phyloP scores from a whole-genome alignment of 1,140 invertebrate species.

The Harpegnathos saltator region DNA sequence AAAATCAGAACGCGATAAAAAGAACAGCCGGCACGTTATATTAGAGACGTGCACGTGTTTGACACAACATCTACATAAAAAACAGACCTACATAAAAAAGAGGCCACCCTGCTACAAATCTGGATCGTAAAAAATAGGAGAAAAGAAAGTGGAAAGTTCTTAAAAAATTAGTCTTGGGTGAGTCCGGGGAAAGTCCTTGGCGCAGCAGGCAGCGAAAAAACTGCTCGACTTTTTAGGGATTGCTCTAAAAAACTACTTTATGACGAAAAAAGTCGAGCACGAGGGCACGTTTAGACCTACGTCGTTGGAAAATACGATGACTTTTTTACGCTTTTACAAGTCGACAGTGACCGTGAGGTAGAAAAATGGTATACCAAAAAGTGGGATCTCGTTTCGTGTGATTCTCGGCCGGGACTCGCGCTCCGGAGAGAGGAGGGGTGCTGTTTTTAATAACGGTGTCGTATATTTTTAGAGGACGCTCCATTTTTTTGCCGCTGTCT shows the following conservation, averaged over 20 bases:
- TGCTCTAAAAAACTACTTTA: not conserved
- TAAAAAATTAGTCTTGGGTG: too few relatives aligned
- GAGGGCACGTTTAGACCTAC: slow-evolving; percentile 63
- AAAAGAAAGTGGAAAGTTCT: too few relatives aligned
- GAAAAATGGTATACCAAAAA: slow-evolving; percentile 79
- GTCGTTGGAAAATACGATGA: slow-evolving; percentile 58
- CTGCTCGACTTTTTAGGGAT: not conserved
- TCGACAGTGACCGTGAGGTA: slow-evolving; percentile 68
- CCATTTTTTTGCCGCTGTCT: slow-evolving; percentile 62
- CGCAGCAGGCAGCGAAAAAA: not conserved
- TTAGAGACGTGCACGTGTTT: not conserved
- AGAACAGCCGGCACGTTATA: not conserved
- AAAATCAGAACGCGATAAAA: slow-evolving; percentile 5
- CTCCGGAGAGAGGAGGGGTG: slow-evolving; percentile 77
- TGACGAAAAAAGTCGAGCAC: slow-evolving; percentile 1
- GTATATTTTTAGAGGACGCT: slow-evolving; percentile 82
- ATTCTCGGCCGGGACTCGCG: slow-evolving; percentile 66
- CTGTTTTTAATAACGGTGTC: slow-evolving; percentile 81
- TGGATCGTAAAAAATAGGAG: not conserved
- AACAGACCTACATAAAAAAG: not conserved
- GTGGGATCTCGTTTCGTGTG: slow-evolving; percentile 77
- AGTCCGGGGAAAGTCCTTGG: not conserved
- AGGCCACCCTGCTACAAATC: too few relatives aligned
- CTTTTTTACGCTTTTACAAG: slow-evolving; percentile 82
- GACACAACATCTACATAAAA: too few relatives aligned